Evolutionary conservation across 2,797 vertebrate species (phyloP), one percentile per base, ranked within the genome.

Genomic region (Hemibagrus guttatus): DNA sequence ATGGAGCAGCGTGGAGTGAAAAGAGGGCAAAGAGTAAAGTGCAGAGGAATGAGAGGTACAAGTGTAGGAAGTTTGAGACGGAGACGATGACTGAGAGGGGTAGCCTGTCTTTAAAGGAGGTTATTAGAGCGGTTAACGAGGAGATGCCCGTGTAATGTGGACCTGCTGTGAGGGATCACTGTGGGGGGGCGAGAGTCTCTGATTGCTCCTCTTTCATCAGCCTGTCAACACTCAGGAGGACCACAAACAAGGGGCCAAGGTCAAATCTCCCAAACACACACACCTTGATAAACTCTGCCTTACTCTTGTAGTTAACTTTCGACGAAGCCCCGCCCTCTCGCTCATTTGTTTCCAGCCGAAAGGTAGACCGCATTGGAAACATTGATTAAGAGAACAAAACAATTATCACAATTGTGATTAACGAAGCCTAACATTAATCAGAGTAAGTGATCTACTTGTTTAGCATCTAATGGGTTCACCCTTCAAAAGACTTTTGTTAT

Each of bases 201-300:
- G 90, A 93, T 92, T 90, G 90, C 89, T 87, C 84, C 89, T 92
- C 89, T 91, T 92, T 90, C 90, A 92, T 92, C 90, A 92, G 89
- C 87, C 84, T 92, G 91, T 90, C 91, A 91, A 87, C 85, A 75
- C 87, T 76, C 78, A 69, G 69, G 90, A 88, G 91, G 85, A 88
- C 84, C 81, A 64, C 87, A 85, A 88, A 89, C 83, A 87, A 81
- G 84, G 86, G 42, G 86, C 90, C 71, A 86, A 89, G 84, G 90
- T 92, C 89, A 90, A 61, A 88, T n/a, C 39, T 78, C 86, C 66
- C 84, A 83, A 28, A 39, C 84, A 52, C 74, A 89, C 46, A 81
- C 88, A 84, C 85, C 23, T 42, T 23, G 3, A 61, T 13, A n/a
- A 72, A 75, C 87, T 75, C 86, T 28, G 64, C n/a, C 64, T 58